These are phyloP conservation scores for Alethe castanea DNA, from an alignment of 2,113 vertebrate genomes.

Conservation along the genomic window DNA sequence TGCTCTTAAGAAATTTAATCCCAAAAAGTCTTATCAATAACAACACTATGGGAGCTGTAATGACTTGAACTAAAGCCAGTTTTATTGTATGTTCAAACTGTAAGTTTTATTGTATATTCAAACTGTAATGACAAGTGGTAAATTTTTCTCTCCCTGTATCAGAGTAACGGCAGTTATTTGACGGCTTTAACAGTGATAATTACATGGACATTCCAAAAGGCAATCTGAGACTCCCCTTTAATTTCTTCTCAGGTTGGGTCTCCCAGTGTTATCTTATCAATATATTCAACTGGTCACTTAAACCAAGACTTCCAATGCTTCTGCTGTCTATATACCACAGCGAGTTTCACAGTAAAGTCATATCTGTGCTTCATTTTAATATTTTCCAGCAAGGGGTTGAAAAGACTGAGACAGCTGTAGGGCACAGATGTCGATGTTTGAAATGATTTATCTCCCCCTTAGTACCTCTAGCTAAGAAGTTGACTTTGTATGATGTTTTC, in stretches of 20 bases:
- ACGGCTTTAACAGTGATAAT: neutral
- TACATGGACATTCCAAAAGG: neutral
- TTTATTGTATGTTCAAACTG: neutral
- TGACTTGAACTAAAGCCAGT: neutral
- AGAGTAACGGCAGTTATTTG: neutral
- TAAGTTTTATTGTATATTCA: neutral
- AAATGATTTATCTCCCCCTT: neutral
- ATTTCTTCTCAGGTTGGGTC: neutral
- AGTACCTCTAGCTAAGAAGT: neutral
- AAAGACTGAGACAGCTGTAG: constrained; percentile 21
- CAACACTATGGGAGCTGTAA: neutral
- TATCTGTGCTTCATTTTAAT: neutral
- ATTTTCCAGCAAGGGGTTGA: neutral
- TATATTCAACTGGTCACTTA: neutral
- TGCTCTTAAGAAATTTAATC: neutral
- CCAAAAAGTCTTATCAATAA: neutral
- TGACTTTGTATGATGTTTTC: neutral
- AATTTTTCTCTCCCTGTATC: neutral
- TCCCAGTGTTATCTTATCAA: neutral
- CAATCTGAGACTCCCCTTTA: neutral
- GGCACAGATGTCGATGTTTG: constrained; percentile 26
- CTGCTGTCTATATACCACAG: neutral
- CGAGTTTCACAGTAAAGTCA: neutral
- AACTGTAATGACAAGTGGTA: neutral
- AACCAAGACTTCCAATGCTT: neutral